These are phyloP conservation scores for Coleophora deauratella DNA, from an alignment of 2,888 invertebrate species.

Conservation along the genomic window DNA sequence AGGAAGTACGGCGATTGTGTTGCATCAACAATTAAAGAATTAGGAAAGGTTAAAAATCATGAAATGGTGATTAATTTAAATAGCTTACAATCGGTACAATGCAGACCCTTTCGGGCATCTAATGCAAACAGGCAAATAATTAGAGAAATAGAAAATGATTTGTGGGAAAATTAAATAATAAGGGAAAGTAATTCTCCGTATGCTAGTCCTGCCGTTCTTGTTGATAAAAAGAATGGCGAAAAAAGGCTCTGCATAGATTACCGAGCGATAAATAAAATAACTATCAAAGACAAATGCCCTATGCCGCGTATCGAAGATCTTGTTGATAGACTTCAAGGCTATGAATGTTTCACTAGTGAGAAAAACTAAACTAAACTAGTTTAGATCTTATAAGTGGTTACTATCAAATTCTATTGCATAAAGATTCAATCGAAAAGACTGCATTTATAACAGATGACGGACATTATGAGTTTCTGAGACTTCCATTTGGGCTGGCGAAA, in stretches of 20 bases:
- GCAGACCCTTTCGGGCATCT: conserved; percentile 12
- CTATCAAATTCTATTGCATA: conserved; percentile 29
- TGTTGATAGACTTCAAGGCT: conserved; percentile 22
- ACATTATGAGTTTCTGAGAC: conserved; percentile 32
- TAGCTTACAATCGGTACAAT: conserved; percentile 8
- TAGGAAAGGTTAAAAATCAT: conserved; percentile 10
- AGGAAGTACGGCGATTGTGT: no score
- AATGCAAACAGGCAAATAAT: conserved; percentile 11
- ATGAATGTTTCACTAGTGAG: conserved; percentile 19
- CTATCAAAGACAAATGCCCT: conserved; percentile 24
- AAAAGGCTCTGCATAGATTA: conserved; percentile 18
- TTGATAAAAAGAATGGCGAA: conserved; percentile 16
- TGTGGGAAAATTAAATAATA: conserved; percentile 12
- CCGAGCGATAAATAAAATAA: conserved; percentile 14
- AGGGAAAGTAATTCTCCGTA: conserved; percentile 14
- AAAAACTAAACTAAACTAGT: conserved; percentile 4
- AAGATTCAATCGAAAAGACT: conserved; percentile 29
- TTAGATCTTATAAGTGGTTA: conserved; percentile 31
- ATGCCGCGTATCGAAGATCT: conserved; percentile 39
- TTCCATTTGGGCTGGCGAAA: conserved; percentile 17
- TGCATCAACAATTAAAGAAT: no score
- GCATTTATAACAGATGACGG: conserved; percentile 38
- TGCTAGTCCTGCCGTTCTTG: conserved; percentile 14
- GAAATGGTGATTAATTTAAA: conserved; percentile 13
- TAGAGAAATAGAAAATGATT: conserved; percentile 11